A percentile compares a stretch with the other conserved stretches of the same genome.
These are phyloP conservation scores for Netelia inedita DNA, from an alignment of 2,888 invertebrate species.

Conservation along the genomic window DNA sequence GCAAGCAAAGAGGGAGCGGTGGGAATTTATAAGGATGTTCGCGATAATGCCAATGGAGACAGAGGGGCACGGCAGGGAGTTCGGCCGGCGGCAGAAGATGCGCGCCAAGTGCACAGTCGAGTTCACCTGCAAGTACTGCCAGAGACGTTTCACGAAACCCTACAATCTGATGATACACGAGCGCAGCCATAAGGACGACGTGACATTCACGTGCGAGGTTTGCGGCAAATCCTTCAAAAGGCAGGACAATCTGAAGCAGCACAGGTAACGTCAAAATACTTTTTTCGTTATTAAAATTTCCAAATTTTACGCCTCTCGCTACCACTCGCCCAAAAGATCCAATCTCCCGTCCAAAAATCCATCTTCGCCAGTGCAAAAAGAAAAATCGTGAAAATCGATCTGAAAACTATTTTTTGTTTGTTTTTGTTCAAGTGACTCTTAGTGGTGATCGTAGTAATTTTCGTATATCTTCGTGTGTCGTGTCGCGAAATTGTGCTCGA, in stretches of 20 bases:
- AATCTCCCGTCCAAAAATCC: background rate
- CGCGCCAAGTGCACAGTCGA: slow-evolving; percentile 87
- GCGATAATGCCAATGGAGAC: slow-evolving; percentile 85
- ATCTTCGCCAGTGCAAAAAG: background rate
- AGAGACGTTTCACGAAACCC: slow-evolving; percentile 98
- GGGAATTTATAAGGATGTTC: slow-evolving; percentile 85
- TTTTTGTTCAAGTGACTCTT: background rate
- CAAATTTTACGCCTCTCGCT: slow-evolving; percentile 8
- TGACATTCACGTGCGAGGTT: slow-evolving; percentile 98
- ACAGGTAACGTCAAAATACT: slow-evolving; percentile 87
- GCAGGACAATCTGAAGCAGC: slow-evolving; percentile 97
- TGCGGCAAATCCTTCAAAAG: slow-evolving; percentile 98
- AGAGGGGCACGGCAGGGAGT: slow-evolving; percentile 85
- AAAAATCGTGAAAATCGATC: background rate
- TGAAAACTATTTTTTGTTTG: slow-evolving; percentile 1
- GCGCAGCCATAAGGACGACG: slow-evolving; percentile 98
- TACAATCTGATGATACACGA: slow-evolving; percentile 99
- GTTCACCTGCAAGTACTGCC: slow-evolving; percentile 99
- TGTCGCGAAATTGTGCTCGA: background rate
- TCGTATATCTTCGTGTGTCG: background rate
- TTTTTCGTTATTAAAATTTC: slow-evolving; percentile 27
- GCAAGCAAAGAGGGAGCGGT: slow-evolving; percentile 81
- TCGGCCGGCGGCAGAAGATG: slow-evolving; percentile 89
- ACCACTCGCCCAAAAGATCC: background rate
- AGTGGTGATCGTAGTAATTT: background rate